A percentile compares a stretch with the other conserved stretches of the same genome.
phyloP scores from a whole-genome alignment of 2,113 vertebrate species.

The Corythoichthys haematopterus region DNA sequence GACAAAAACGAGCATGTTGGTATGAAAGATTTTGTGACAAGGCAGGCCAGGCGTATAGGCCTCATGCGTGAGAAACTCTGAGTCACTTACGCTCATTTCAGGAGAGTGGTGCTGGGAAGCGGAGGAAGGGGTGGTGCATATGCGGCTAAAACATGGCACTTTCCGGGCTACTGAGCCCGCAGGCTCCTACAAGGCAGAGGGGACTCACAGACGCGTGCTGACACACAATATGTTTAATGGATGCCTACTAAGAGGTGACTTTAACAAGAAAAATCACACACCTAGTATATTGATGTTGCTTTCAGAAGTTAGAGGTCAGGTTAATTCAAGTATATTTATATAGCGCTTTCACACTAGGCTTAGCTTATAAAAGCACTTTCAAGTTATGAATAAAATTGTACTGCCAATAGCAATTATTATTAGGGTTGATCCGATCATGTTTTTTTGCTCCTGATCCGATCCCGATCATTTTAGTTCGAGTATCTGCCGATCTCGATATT shows the following conservation, averaged over 20 bases:
- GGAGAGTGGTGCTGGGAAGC: not conserved
- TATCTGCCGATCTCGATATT: too few relatives aligned
- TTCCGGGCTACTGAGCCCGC: not conserved
- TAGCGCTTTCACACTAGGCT: too few relatives aligned
- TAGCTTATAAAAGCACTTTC: too few relatives aligned
- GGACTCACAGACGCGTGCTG: not conserved
- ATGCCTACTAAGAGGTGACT: not conserved
- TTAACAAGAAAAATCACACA: not conserved
- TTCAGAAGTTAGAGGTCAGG: not conserved
- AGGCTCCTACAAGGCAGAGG: not conserved
- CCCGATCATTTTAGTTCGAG: too few relatives aligned
- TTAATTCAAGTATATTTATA: too few relatives aligned
- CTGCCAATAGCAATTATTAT: too few relatives aligned
- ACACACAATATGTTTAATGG: not conserved
- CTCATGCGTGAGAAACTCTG: not conserved
- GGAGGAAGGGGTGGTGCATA: not conserved
- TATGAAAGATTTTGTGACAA: slow-evolving; percentile 1
- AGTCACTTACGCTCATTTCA: not conserved
- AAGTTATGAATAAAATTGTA: too few relatives aligned
- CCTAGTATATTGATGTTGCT: not conserved
- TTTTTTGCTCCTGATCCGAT: too few relatives aligned
- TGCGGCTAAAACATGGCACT: not conserved
- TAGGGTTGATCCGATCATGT: too few relatives aligned
- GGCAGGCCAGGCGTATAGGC: not conserved
- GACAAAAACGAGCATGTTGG: slow-evolving; percentile 5